Percentiles rank a stretch among this genome's conserved stretches.
phyloP scores from a whole-genome alignment of 2,888 invertebrate genomes.

The Hirudinaria manillensis region DNA sequence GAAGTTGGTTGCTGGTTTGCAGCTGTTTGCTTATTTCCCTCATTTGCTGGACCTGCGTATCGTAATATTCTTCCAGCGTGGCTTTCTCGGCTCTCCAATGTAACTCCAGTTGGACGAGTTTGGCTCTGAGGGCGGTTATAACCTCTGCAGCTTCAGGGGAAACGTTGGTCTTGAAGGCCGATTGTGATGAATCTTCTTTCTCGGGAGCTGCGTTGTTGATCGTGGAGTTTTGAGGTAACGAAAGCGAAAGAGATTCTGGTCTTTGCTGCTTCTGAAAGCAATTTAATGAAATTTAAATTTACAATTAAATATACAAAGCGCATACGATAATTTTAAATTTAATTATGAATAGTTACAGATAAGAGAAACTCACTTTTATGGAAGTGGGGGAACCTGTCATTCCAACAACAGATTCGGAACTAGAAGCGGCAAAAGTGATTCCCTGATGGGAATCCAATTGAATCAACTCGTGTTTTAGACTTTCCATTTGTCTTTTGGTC shows the following conservation, averaged over 20 bases:
- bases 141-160: conserved; percentile 3
- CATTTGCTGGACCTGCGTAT: conserved; percentile 26
- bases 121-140: conserved; percentile 28
- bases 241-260: conserved; percentile 21
- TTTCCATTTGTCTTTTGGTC: conserved; percentile 40
- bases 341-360: not conserved
- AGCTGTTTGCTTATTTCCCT: conserved; percentile 31
- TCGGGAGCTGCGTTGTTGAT: not conserved
- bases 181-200: not conserved
- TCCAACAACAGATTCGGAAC: no score
- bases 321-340: not conserved
- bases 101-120: conserved; percentile 34
- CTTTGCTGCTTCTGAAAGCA: conserved; percentile 15
- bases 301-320: not conserved
- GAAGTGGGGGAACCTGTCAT: no score
- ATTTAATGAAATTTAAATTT: not conserved
- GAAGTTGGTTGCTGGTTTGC: conserved; percentile 27
- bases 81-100: conserved; percentile 36
- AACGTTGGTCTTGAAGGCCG: conserved; percentile 1
- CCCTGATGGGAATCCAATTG: no score
- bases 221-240: not conserved
- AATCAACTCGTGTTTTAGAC: not conserved
- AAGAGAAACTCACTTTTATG: no score
- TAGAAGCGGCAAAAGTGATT: no score
- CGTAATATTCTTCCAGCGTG: conserved; percentile 35